A percentile compares a stretch with the other conserved stretches of the same genome.
Evolutionary conservation across 2,888 invertebrate species (phyloP).

Genomic region (Tachina lurida): DNA sequence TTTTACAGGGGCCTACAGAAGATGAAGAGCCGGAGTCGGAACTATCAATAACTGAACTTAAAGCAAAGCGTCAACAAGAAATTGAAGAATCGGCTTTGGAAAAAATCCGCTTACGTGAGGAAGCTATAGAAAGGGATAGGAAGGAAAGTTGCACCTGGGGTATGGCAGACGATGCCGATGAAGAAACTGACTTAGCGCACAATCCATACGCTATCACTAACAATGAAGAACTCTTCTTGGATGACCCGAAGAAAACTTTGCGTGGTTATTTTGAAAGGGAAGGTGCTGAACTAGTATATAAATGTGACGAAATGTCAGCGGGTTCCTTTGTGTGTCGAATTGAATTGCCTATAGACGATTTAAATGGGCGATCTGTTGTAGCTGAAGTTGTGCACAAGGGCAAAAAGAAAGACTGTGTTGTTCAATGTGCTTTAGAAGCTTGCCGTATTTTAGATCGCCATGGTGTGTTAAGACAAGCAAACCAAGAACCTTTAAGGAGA

Average conservation of each 20-base stretch:
- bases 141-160: slow-evolving; percentile 95
- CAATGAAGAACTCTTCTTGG: slow-evolving; percentile 94
- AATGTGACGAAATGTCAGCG: slow-evolving; percentile 92
- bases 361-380: slow-evolving; percentile 88
- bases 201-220: slow-evolving; percentile 92
- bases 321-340: slow-evolving; percentile 95
- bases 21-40: slow-evolving; percentile 95
- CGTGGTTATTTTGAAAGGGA: slow-evolving; percentile 97
- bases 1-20: slow-evolving; percentile 91
- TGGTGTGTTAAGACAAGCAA: slow-evolving; percentile 92
- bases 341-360: slow-evolving; percentile 91
- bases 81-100: slow-evolving; percentile 91
- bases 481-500: slow-evolving; percentile 92
- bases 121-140: slow-evolving; percentile 82
- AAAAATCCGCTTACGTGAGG: slow-evolving; percentile 82
- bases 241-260: slow-evolving; percentile 97
- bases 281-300: slow-evolving; percentile 92
- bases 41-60: slow-evolving; percentile 90
- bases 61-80: slow-evolving; percentile 83
- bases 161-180: slow-evolving; percentile 95
- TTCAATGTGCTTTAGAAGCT: slow-evolving; percentile 97
- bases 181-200: slow-evolving; percentile 90
- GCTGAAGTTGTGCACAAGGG: slow-evolving; percentile 95
- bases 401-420: slow-evolving; percentile 96
- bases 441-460: slow-evolving; percentile 95